Evolutionary conservation across 2,113 vertebrate genomes (phyloP).

Genomic region (Myxocyprinus asiaticus): DNA sequence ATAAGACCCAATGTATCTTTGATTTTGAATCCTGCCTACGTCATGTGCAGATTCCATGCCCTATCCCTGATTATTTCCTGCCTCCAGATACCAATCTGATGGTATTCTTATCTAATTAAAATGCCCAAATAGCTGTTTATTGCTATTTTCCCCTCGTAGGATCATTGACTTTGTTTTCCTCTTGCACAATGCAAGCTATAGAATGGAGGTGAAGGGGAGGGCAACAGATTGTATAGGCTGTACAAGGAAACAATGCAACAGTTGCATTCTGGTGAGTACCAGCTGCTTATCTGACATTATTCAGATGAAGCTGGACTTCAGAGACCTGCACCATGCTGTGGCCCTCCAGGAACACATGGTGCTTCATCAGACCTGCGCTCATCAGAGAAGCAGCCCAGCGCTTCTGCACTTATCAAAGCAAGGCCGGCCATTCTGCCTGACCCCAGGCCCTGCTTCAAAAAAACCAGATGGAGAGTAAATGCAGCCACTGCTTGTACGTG

Average conservation of each 20-base stretch:
- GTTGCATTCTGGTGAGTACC: constrained; percentile 37
- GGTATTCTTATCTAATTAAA: no score
- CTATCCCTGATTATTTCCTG: no score
- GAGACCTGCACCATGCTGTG: constrained; percentile 41
- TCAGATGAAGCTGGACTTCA: constrained; percentile 51
- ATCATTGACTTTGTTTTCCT: not conserved
- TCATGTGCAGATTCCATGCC: no score
- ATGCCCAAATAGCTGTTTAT: no score
- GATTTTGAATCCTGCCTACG: no score
- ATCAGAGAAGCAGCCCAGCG: constrained; percentile 22
- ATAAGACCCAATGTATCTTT: no score
- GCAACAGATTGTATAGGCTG: not conserved
- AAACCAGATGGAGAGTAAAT: not conserved
- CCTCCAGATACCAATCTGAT: no score
- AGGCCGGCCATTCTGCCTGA: constrained; percentile 8
- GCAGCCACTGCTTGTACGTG: constrained; percentile 1
- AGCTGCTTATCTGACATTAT: constrained; percentile 44
- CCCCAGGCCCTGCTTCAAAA: constrained; percentile 22
- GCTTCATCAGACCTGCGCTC: constrained; percentile 30
- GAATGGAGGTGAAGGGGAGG: constrained; percentile 1
- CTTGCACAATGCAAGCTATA: constrained; percentile 17
- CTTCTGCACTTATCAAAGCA: constrained; percentile 46
- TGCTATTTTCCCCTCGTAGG: not conserved
- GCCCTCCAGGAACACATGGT: constrained; percentile 42
- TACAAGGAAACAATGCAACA: constrained; percentile 21